Evolutionary conservation across 2,113 vertebrate species (phyloP).

Genomic region (Seriola quinqueradiata): DNA sequence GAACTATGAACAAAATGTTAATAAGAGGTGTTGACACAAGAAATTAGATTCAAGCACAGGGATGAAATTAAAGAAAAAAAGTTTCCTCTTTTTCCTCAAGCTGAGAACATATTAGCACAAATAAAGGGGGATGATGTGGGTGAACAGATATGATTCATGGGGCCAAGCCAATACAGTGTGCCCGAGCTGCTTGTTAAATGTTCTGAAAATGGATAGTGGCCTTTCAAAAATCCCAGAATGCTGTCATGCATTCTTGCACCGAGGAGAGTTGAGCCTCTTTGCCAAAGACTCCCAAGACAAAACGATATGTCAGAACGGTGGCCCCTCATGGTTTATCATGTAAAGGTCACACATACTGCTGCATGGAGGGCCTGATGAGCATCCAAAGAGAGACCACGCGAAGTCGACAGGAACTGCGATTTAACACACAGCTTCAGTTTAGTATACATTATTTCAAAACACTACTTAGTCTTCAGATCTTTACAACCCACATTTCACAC

Average conservation of each 20-base stretch:
- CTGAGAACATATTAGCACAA: conserved; percentile 53
- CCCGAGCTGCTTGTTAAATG: conserved; percentile 70
- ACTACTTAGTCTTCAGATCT: conserved; percentile 12
- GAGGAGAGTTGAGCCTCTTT: conserved; percentile 67
- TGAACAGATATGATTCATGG: conserved; percentile 60
- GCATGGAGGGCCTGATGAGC: conserved; percentile 65
- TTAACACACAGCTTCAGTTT: conserved; percentile 44
- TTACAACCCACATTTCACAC: conserved; percentile 3
- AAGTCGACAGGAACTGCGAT: conserved; percentile 52
- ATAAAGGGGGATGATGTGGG: conserved; percentile 53
- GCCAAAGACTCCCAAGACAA: conserved; percentile 80
- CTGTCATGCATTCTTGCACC: conserved; percentile 72
- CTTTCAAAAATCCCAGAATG: conserved; percentile 72
- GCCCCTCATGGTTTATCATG: conserved; percentile 75
- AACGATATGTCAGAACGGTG: conserved; percentile 74
- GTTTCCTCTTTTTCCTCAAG: conserved; percentile 37
- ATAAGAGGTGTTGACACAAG: background rate
- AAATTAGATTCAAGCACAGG: background rate
- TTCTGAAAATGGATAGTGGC: conserved; percentile 78
- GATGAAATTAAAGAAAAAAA: conserved; percentile 17
- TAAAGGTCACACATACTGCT: conserved; percentile 80
- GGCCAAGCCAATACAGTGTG: conserved; percentile 43
- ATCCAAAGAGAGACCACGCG: conserved; percentile 42
- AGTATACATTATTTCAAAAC: conserved; percentile 58
- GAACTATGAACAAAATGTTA: background rate